These are phyloP conservation scores for Geodia barretti DNA, from an alignment of 37 sponge, comb jelly and placozoan species.

Conservation along the genomic window DNA sequence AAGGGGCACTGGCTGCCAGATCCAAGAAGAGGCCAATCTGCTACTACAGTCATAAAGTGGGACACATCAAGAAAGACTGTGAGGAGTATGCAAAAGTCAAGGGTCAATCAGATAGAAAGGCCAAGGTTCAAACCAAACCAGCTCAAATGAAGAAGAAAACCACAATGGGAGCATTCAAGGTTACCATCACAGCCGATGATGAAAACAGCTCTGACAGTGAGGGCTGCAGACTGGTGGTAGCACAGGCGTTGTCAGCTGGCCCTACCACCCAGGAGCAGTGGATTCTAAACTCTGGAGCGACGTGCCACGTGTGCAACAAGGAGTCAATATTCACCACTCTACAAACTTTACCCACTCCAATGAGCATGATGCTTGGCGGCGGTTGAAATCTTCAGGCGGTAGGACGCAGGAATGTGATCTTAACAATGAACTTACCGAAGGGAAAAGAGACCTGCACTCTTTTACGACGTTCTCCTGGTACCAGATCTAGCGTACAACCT, in stretches of 20 bases:
- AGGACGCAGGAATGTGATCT: slow-evolving; percentile 21
- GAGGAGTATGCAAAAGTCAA: slow-evolving; percentile 23
- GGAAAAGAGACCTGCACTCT: slow-evolving; percentile 13
- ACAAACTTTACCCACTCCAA: slow-evolving; percentile 1
- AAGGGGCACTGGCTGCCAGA: slow-evolving; percentile 29
- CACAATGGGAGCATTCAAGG: slow-evolving; percentile 43
- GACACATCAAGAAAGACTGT: slow-evolving; percentile 37
- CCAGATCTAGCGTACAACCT: slow-evolving; percentile 50
- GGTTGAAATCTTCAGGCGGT: slow-evolving; percentile 30
- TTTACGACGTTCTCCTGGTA: slow-evolving; percentile 50
- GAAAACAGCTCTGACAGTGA: slow-evolving; percentile 22
- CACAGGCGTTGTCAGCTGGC: slow-evolving; percentile 13
- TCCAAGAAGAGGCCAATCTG: slow-evolving; percentile 27
- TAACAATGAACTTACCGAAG: slow-evolving; percentile 21
- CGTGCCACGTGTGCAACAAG: slow-evolving; percentile 42
- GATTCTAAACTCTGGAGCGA: slow-evolving; percentile 68
- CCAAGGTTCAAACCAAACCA: not conserved
- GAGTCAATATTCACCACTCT: slow-evolving; percentile 6
- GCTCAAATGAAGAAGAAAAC: slow-evolving; percentile 29
- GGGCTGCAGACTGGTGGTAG: slow-evolving; percentile 23
- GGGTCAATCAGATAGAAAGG: too few relatives aligned
- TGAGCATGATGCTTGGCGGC: slow-evolving; percentile 26
- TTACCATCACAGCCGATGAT: slow-evolving; percentile 36
- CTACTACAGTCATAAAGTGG: slow-evolving; percentile 16
- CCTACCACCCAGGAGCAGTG: slow-evolving; percentile 9